These are phyloP conservation scores for Tetramorium parvispinum DNA, from an alignment of 1,140 invertebrate genomes.

Conservation along the genomic window DNA sequence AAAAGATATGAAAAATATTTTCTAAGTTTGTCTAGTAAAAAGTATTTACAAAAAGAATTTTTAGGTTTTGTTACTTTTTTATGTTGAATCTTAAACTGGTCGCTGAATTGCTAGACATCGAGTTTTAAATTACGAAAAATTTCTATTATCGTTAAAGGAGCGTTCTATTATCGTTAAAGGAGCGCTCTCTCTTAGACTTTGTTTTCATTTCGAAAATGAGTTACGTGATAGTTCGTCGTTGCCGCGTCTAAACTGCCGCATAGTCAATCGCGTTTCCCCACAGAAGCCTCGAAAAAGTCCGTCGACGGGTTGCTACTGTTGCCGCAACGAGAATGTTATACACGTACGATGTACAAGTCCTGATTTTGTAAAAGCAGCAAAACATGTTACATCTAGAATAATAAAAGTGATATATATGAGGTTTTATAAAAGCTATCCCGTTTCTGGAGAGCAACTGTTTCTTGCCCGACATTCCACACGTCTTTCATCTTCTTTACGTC, in stretches of 20 bases:
- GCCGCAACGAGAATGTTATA: constrained; percentile 61
- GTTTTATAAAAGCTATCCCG: constrained; percentile 73
- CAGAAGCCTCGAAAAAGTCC: constrained; percentile 12
- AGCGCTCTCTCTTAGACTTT: no score
- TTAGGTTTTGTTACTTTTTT: not conserved
- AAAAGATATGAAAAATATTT: not conserved
- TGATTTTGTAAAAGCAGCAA: constrained; percentile 77
- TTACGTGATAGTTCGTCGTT: constrained; percentile 5
- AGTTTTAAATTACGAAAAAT: not conserved
- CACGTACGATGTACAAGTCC: constrained; percentile 68
- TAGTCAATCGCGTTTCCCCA: constrained; percentile 30
- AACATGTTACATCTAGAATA: constrained; percentile 74
- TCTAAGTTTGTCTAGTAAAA: not conserved
- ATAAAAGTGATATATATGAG: constrained; percentile 75
- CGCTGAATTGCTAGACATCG: not conserved
- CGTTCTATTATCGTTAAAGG: not conserved
- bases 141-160: not conserved
- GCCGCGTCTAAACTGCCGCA: constrained; percentile 18
- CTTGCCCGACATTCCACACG: constrained; percentile 27
- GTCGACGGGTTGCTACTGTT: constrained; percentile 56
- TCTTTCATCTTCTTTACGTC: constrained; percentile 44
- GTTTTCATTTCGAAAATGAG: not conserved
- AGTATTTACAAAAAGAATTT: not conserved
- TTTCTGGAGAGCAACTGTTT: constrained; percentile 43
- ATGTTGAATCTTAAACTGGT: not conserved